phyloP scores from a whole-genome alignment of 1,140 invertebrate genomes.

The Drosophila sulfurigaster region DNA sequence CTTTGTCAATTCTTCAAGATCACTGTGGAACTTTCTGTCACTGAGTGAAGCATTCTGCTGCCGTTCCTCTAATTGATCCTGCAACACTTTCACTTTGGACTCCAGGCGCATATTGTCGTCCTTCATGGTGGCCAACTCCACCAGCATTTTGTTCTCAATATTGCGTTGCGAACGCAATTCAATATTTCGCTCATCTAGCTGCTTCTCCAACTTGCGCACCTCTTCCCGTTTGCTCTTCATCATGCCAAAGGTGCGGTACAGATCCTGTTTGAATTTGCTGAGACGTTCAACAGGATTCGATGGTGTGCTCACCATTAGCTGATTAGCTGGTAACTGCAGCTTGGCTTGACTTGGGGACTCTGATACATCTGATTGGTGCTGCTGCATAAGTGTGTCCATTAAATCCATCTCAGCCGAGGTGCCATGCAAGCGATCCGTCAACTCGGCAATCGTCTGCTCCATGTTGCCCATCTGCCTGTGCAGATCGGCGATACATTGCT shows the following conservation, averaged over 20 bases:
- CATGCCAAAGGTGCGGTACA: slow-evolving; percentile 65
- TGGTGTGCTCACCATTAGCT: slow-evolving; percentile 71
- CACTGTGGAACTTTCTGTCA: slow-evolving; percentile 29
- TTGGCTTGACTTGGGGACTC: slow-evolving; percentile 45
- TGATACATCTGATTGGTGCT: slow-evolving; percentile 60
- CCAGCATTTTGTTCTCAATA: slow-evolving; percentile 73
- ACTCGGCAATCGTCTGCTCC: slow-evolving; percentile 66
- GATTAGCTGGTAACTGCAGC: slow-evolving; percentile 29
- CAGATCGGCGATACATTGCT: slow-evolving; percentile 61
- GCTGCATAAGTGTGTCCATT: slow-evolving; percentile 77
- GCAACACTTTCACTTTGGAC: slow-evolving; percentile 60
- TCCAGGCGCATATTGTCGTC: slow-evolving; percentile 70
- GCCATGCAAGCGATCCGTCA: slow-evolving; percentile 63
- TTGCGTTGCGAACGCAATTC: slow-evolving; percentile 61
- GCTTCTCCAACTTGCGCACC: slow-evolving; percentile 68
- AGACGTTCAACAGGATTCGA: slow-evolving; percentile 65
- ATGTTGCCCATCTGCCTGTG: slow-evolving; percentile 67
- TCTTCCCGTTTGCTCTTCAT: slow-evolving; percentile 78
- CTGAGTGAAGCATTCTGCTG: slow-evolving; percentile 40
- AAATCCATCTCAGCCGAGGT: slow-evolving; percentile 75
- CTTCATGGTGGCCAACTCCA: slow-evolving; percentile 69
- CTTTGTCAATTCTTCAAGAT: slow-evolving; percentile 1
- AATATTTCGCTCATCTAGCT: slow-evolving; percentile 63
- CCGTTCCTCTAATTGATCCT: slow-evolving; percentile 61
- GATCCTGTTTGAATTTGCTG: slow-evolving; percentile 74